These are phyloP conservation scores for Melieria crassipennis DNA, from an alignment of 2,888 invertebrate genomes.

Conservation along the genomic window DNA sequence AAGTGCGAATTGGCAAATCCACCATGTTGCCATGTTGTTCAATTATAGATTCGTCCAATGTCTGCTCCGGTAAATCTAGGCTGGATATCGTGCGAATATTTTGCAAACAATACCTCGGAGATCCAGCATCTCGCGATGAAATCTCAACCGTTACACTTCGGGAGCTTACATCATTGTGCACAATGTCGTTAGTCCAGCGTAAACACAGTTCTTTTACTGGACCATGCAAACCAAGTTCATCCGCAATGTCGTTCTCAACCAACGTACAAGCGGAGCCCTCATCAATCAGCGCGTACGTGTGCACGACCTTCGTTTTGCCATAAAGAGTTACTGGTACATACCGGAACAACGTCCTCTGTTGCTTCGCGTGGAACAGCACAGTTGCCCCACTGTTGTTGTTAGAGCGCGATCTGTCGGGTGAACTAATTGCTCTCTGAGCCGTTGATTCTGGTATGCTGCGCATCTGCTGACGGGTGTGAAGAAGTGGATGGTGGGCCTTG, in stretches of 20 bases:
- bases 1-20: conserved; percentile 29
- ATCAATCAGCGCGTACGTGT: conserved; percentile 29
- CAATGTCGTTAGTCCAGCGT: conserved; percentile 30
- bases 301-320: conserved; percentile 16
- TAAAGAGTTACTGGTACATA: conserved; percentile 29
- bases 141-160: conserved; percentile 28
- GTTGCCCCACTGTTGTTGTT: not conserved
- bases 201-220: conserved; percentile 15
- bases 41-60: conserved; percentile 13
- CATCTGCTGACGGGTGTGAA: not conserved
- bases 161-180: conserved; percentile 28
- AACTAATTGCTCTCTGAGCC: no score
- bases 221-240: conserved; percentile 15
- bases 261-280: conserved; percentile 29
- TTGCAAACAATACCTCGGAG: conserved; percentile 22
- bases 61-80: conserved; percentile 34
- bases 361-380: conserved; percentile 5
- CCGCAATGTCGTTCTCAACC: conserved; percentile 25
- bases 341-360: conserved; percentile 19
- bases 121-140: conserved; percentile 5
- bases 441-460: no score
- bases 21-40: conserved; percentile 18
- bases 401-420: not conserved
- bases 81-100: conserved; percentile 35
- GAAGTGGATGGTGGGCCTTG: conserved; percentile 1